Conservation (phyloP, 2,888 invertebrate species). For the Drosophila sordidula region DNA sequence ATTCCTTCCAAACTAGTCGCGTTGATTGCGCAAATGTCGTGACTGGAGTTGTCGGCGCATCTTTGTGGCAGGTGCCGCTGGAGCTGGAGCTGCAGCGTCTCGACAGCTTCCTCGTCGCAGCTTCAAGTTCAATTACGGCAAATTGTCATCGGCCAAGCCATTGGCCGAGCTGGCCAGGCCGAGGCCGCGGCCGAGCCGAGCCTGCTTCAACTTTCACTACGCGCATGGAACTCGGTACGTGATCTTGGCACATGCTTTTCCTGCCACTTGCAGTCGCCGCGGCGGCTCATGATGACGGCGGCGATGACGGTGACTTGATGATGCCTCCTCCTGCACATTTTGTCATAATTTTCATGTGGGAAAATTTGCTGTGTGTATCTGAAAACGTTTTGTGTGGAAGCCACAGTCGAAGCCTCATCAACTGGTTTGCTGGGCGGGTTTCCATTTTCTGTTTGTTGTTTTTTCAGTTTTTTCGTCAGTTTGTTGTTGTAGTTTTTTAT, state of each 20-base stretch:
- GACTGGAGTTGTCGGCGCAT: conserved; percentile 53
- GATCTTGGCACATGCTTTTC: conserved; percentile 54
- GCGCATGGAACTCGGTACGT: conserved; percentile 38
- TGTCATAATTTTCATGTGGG: conserved; percentile 71
- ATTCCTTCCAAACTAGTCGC: background rate
- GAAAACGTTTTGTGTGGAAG: conserved; percentile 48
- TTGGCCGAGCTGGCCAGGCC: conserved; percentile 49
- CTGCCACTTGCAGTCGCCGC: conserved; percentile 49
- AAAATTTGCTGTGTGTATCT: conserved; percentile 45
- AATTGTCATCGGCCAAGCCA: conserved; percentile 62
- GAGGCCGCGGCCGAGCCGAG: too few species aligned
- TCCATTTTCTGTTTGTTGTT: conserved; percentile 37
- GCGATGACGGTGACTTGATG: conserved; percentile 41
- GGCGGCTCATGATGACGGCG: conserved; percentile 16
- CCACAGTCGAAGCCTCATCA: conserved; percentile 40
- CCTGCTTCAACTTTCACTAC: conserved; percentile 61
- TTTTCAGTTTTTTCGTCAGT: conserved; percentile 4
- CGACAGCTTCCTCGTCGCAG: conserved; percentile 61
- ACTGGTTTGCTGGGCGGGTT: conserved; percentile 58
- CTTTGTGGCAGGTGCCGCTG: conserved; percentile 47
- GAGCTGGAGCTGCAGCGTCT: background rate
- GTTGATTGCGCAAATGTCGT: conserved; percentile 70
- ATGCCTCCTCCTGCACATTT: conserved; percentile 54
- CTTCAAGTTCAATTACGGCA: conserved; percentile 74
- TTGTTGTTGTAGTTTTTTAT: conserved; percentile 3